phyloP scores from a whole-genome alignment of 2,888 invertebrate species.

The Tipula confusa region DNA sequence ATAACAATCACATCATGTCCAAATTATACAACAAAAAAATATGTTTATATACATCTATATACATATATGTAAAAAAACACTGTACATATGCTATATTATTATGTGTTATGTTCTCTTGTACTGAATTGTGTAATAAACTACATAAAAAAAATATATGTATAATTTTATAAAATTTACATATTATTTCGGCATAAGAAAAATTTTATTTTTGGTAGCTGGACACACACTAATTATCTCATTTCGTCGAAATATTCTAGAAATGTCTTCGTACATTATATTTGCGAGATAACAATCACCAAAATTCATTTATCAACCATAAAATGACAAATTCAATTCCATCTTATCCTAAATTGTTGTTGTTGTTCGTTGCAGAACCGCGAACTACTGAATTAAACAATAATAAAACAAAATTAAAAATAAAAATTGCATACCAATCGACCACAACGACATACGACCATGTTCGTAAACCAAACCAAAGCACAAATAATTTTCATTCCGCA shows the following conservation, averaged over 20 bases:
- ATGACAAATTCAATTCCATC: conserved; percentile 17
- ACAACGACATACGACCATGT: not conserved
- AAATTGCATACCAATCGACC: conserved; percentile 14
- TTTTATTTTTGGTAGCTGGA: not conserved
- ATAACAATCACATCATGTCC: conserved; percentile 25
- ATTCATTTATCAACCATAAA: conserved; percentile 20
- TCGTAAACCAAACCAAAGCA: not conserved
- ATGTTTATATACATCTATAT: not conserved
- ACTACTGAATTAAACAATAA: conserved; percentile 20
- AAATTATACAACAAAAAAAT: not conserved
- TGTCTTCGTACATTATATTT: not conserved
- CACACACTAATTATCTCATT: not conserved
- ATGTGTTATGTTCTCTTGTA: conserved; percentile 20
- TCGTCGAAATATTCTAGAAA: not conserved
- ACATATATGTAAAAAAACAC: too few relatives aligned
- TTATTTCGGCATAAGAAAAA: not conserved
- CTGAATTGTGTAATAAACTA: not conserved
- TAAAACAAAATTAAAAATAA: not conserved
- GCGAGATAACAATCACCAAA: conserved; percentile 3
- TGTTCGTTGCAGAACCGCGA: not conserved
- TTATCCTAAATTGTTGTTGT: not conserved
- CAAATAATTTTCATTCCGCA: not conserved
- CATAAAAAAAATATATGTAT: not conserved
- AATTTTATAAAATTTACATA: not conserved
- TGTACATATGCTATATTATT: not conserved